Percentiles rank a stretch among this genome's conserved stretches.
Conservation (phyloP, 2,113 vertebrate species). For the Pangasianodon hypophthalmus region DNA sequence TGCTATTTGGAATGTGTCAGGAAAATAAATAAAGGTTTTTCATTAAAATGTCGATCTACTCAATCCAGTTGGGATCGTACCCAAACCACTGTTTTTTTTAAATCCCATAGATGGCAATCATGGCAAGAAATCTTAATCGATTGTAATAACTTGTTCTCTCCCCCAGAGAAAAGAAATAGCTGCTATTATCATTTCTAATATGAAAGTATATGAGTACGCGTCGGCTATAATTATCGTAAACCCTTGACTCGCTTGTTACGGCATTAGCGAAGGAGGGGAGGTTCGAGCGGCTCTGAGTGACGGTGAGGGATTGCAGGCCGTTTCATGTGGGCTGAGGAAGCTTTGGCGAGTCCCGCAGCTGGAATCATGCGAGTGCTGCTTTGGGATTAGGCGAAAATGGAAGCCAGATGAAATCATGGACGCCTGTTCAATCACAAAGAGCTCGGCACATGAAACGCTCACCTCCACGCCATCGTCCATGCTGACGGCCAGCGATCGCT, state of each 20-base stretch:
- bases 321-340: slow-evolving; percentile 56
- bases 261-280: slow-evolving; percentile 20
- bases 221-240: slow-evolving; percentile 15
- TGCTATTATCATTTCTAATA: slow-evolving; percentile 28
- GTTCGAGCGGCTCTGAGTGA: slow-evolving; percentile 45
- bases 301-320: slow-evolving; percentile 46
- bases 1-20: slow-evolving; percentile 14
- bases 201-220: slow-evolving; percentile 8
- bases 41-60: background rate
- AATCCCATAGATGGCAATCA: background rate
- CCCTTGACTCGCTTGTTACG: slow-evolving; percentile 21
- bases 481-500: slow-evolving; percentile 6
- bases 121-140: background rate
- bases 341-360: slow-evolving; percentile 50
- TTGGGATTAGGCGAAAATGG: slow-evolving; percentile 56
- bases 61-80: background rate
- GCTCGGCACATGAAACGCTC: slow-evolving; percentile 23
- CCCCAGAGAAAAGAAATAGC: slow-evolving; percentile 54
- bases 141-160: background rate
- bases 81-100: background rate
- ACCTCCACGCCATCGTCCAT: slow-evolving; percentile 28
- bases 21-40: background rate
- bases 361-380: slow-evolving; percentile 54
- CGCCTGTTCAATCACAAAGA: slow-evolving; percentile 35
- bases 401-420: slow-evolving; percentile 56